Evolutionary conservation across 2,113 vertebrate species (phyloP), one percentile per base, ranked within the genome.

Genomic region (Epinephelus moara): DNA sequence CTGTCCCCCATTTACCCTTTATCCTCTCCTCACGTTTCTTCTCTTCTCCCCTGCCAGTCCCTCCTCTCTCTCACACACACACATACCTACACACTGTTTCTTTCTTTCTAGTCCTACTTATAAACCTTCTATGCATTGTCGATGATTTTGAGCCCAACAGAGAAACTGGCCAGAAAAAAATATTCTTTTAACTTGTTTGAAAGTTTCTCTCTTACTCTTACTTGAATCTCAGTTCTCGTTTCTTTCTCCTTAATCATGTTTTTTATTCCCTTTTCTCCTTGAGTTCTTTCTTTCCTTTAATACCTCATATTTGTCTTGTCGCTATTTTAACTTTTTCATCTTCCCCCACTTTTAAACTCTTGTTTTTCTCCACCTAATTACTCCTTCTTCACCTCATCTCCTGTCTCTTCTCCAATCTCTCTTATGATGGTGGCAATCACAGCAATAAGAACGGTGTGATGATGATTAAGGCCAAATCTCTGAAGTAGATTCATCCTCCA

Each of bases 1-100:
- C 57, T 85, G 84, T 87, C 77, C 75, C 80, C 82, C 82, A 62
- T 89, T 91, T 88, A 92, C 69, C 81, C 84, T 88, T 66, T 73
- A 23, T 79, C 59, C 33, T 63, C 69, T 27, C 37, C 23, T 49
- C 61, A 56, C 5, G 57, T 40, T 63, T 62, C 18, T 18, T 30
- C 15, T 15, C 40, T 52, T 19, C 45, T 49, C 49, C 42, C 53
- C 42, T 10, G 11, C 27, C 55, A 69, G 33, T 30, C 42, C 30
- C 64, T 67, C 60, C 23, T 10, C 73, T 27, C 76, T 33, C 14
- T 13, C 9, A 3, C 60, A n/a, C 59, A 30, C 27, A 7, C 25
- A 17, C 8, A 33, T 40, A 3, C 30, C 2, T 45, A 45, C 42
- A 45, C 42, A 45, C 11, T 3, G 8, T 45, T 9, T 8, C 1